A percentile compares a stretch with the other conserved stretches of the same genome.
phyloP scores from a whole-genome alignment of 2,888 invertebrate species.

The Callinectes sapidus region DNA sequence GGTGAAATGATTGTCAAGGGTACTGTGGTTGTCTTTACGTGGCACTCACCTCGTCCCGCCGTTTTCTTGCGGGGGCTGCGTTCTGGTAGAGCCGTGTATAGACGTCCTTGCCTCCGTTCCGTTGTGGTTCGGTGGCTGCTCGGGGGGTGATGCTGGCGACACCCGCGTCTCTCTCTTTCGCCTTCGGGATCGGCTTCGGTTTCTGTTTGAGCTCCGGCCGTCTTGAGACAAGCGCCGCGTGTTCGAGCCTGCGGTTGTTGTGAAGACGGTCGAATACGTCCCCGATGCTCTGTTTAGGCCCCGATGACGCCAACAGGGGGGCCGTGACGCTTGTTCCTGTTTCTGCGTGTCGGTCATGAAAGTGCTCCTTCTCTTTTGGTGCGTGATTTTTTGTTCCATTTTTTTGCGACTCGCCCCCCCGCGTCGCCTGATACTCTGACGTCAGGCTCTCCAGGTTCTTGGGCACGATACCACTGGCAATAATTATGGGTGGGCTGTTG shows the following conservation, averaged over 20 bases:
- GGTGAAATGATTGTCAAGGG: not conserved
- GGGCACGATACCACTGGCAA: constrained; percentile 62
- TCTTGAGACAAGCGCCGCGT: not conserved
- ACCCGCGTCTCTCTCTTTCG: constrained; percentile 28
- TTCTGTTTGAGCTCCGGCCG: constrained; percentile 52
- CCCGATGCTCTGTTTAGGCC: constrained; percentile 55
- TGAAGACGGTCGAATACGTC: constrained; percentile 62
- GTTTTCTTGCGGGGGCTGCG: constrained; percentile 46
- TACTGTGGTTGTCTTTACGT: too few species aligned
- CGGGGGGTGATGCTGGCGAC: constrained; percentile 41
- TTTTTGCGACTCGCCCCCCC: constrained; percentile 28
- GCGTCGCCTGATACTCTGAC: constrained; percentile 61
- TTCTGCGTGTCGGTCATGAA: constrained; percentile 54
- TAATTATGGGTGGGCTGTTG: constrained; percentile 53
- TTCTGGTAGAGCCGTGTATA: constrained; percentile 60
- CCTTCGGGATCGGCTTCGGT: constrained; percentile 38
- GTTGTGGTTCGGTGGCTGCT: constrained; percentile 30
- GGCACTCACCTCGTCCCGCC: constrained; percentile 49
- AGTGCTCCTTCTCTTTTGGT: constrained; percentile 55
- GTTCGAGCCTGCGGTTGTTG: constrained; percentile 52
- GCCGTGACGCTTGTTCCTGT: constrained; percentile 48
- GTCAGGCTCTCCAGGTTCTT: constrained; percentile 57
- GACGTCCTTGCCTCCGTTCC: constrained; percentile 52
- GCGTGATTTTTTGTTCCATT: constrained; percentile 37
- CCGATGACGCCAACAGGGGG: constrained; percentile 55